These are phyloP conservation scores for Drosophila ohnishii DNA, from an alignment of 1,140 invertebrate species.

Conservation along the genomic window DNA sequence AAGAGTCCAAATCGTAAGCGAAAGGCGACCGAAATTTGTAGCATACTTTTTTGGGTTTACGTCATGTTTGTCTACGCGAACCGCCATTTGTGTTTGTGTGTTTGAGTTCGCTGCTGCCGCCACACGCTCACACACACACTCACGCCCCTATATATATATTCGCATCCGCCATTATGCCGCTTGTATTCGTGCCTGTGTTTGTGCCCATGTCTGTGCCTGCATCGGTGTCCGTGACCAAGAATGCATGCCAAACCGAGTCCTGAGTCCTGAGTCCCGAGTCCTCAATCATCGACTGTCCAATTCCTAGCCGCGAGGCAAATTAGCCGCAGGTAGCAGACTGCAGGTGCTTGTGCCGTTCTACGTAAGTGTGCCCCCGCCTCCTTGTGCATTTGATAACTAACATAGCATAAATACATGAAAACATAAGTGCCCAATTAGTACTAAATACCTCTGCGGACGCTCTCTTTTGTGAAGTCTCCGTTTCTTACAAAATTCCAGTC, in stretches of 20 bases:
- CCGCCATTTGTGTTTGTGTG: slow-evolving; percentile 54
- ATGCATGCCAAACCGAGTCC: slow-evolving; percentile 40
- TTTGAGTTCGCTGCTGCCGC: slow-evolving; percentile 26
- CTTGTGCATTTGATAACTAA: background rate
- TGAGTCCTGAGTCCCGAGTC: slow-evolving; percentile 15
- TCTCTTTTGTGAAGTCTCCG: slow-evolving; percentile 29
- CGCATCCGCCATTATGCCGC: slow-evolving; percentile 30
- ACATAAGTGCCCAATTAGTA: slow-evolving; percentile 22
- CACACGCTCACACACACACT: slow-evolving; percentile 31
- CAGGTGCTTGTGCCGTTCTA: slow-evolving; percentile 52
- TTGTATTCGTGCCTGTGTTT: slow-evolving; percentile 37
- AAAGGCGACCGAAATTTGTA: slow-evolving; percentile 40
- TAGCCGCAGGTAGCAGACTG: slow-evolving; percentile 31
- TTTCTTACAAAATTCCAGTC: slow-evolving; percentile 13
- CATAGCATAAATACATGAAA: background rate
- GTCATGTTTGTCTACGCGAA: slow-evolving; percentile 74
- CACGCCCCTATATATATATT: background rate
- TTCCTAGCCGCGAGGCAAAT: slow-evolving; percentile 40
- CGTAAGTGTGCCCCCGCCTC: slow-evolving; percentile 57
- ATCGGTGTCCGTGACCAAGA: slow-evolving; percentile 39
- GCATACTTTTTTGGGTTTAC: slow-evolving; percentile 77
- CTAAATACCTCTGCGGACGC: slow-evolving; percentile 6
- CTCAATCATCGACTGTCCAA: slow-evolving; percentile 44
- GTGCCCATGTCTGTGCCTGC: slow-evolving; percentile 27
- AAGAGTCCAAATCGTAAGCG: slow-evolving; percentile 28